These are phyloP conservation scores for Oryzaephilus surinamensis DNA, from an alignment of 1,140 invertebrate species.

Conservation along the genomic window DNA sequence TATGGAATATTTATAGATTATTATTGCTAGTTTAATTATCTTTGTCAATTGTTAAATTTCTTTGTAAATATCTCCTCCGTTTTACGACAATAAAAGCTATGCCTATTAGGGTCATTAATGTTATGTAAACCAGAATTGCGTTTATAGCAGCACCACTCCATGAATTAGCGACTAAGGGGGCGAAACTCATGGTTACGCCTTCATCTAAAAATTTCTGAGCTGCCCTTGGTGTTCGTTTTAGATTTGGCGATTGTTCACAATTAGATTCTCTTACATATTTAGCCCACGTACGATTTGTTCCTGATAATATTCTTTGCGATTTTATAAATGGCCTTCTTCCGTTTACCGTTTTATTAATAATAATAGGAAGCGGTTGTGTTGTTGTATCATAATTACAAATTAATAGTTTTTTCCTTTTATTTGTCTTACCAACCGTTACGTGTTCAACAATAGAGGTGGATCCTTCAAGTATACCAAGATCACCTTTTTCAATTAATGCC, in stretches of 20 bases:
- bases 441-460: slow-evolving; percentile 49
- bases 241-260: slow-evolving; percentile 38
- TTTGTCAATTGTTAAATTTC: slow-evolving; percentile 4
- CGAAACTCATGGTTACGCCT: slow-evolving; percentile 12
- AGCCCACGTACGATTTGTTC: slow-evolving; percentile 55
- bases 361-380: slow-evolving; percentile 15
- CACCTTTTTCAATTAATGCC: slow-evolving; percentile 52
- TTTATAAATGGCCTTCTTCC: slow-evolving; percentile 46
- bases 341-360: slow-evolving; percentile 37
- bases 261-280: slow-evolving; percentile 59
- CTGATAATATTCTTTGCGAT: slow-evolving; percentile 43
- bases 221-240: slow-evolving; percentile 18
- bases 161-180: slow-evolving; percentile 23
- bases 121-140: slow-evolving; percentile 16
- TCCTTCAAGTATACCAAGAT: slow-evolving; percentile 52
- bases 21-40: slow-evolving; percentile 12
- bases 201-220: slow-evolving; percentile 13
- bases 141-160: slow-evolving; percentile 23
- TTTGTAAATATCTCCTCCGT: slow-evolving; percentile 1
- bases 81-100: slow-evolving; percentile 12
- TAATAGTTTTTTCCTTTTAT: slow-evolving; percentile 52
- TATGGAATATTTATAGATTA: too few species aligned
- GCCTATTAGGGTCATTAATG: slow-evolving; percentile 21
- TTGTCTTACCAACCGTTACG: slow-evolving; percentile 41
- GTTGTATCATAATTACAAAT: slow-evolving; percentile 51